Percentiles rank a stretch among this genome's conserved stretches.
These are phyloP conservation scores for Anhinga anhinga DNA, from an alignment of 2,113 vertebrate genomes.

Conservation along the genomic window DNA sequence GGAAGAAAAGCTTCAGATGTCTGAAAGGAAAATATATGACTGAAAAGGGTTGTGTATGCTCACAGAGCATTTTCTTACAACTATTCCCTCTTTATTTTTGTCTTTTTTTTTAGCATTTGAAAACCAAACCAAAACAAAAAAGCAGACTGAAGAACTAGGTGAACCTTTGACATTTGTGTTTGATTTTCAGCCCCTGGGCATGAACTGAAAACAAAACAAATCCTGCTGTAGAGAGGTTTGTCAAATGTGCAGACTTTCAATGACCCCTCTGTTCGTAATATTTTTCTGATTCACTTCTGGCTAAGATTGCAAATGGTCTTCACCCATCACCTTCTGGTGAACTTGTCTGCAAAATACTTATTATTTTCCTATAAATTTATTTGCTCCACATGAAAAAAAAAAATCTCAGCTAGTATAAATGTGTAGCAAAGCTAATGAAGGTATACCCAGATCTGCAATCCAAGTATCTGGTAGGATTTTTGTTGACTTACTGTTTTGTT, in stretches of 20 bases:
- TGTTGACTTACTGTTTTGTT: background rate
- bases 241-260: background rate
- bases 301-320: background rate
- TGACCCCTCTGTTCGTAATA: background rate
- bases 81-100: background rate
- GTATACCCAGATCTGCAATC: background rate
- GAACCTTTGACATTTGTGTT: constrained; percentile 31
- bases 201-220: constrained; percentile 39
- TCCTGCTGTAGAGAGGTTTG: background rate
- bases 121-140: background rate
- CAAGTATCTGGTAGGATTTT: background rate
- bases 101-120: background rate
- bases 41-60: background rate
- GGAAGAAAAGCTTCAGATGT: background rate
- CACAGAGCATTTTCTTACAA: background rate
- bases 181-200: constrained; percentile 15
- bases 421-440: background rate
- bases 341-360: background rate
- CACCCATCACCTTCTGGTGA: background rate
- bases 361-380: background rate
- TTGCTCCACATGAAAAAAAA: background rate
- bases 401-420: background rate
- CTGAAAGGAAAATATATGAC: background rate
- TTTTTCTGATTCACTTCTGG: background rate
- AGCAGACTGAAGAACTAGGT: background rate